Base-by-base conservation (phyloP, 1,140 invertebrate species). In the Brachionus manjavacas region DNA sequence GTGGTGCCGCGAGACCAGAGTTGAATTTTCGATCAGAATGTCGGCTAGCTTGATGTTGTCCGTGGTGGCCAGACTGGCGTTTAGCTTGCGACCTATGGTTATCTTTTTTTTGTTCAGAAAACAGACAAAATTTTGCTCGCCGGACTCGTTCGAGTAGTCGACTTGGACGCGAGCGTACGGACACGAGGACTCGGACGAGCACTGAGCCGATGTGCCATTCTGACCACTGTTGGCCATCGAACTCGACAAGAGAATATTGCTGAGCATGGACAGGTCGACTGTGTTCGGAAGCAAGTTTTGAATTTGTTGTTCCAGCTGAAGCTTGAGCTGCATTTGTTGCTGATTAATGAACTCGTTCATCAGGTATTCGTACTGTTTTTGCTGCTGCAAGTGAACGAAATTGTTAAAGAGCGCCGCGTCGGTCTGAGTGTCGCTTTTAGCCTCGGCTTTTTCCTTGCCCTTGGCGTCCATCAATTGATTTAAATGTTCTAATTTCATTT, bases 21-120 rank as follows among this genome's bases (percentile, higher is more conserved):
- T 64, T 41, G 52, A 81, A 68, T 81, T 81, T 64, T 81, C 64
- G 23, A 81, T 68, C 14, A 81, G 52, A 9, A 81, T 39, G 28
- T 81, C 79, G 43, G 79, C 79, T 14, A 64, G 31, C 35, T 81
- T 49, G 6, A 31, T 55, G 16, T 43, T 76, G 20, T 72, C 68
- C 4, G 68, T 41, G 35, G 16, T 68, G 16, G 39, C 23, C 12
- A 39, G 35, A 39, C n/a, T 72, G 14, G 68, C 11, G 43, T 76
- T 76, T 23, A 76, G 41, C n/a, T 76, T 76, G 12, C 72, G 39
- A 1, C 72, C 72, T 0, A 76, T 76, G 8, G 72, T 49, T 16
- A 76, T 76, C 20, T 76, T 76, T 76, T 76, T 76, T 49, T 76
- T 76, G 43, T 52, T 76, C 16, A 76, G 12, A 49, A 76, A 76